These are phyloP conservation scores for Enteromius paludinosus DNA, from an alignment of 2,797 vertebrate species.

Conservation along the genomic window DNA sequence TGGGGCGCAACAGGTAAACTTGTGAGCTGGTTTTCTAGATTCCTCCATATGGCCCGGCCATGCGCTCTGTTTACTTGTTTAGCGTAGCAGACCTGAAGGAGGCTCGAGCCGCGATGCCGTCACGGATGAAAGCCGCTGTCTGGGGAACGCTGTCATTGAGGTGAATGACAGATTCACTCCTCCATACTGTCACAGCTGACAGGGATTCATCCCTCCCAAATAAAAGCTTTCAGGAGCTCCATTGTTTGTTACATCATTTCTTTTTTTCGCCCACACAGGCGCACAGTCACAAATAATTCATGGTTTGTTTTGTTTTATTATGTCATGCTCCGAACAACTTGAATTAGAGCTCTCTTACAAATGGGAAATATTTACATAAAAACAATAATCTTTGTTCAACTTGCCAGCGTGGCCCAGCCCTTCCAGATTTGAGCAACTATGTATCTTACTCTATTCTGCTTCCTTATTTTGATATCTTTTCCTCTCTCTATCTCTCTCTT, in stretches of 20 bases:
- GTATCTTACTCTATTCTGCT: not conserved
- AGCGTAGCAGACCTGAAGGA: conserved; percentile 15
- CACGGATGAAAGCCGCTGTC: conserved; percentile 37
- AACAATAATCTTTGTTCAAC: conserved; percentile 44
- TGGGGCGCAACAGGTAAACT: not conserved
- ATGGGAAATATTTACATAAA: conserved; percentile 52
- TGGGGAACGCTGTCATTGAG: conserved; percentile 46
- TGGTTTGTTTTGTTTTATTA: conserved; percentile 48
- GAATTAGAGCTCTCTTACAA: conserved; percentile 52
- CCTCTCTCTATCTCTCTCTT: not conserved
- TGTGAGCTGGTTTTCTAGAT: conserved; percentile 14
- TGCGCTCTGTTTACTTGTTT: conserved; percentile 45
- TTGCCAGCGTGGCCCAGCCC: conserved; percentile 14
- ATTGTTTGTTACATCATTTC: conserved; percentile 42
- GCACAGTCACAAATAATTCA: conserved; percentile 42
- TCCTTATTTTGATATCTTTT: conserved; percentile 9
- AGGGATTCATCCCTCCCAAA: conserved; percentile 33
- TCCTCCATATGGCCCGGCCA: not conserved
- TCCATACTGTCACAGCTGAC: conserved; percentile 41
- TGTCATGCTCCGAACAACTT: conserved; percentile 49
- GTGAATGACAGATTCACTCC: conserved; percentile 52
- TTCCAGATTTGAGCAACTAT: not conserved
- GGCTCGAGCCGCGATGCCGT: conserved; percentile 9
- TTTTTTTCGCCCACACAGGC: conserved; percentile 39
- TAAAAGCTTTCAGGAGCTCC: conserved; percentile 39